phyloP scores from a whole-genome alignment of 2,113 vertebrate species.

The Epinephelus moara region DNA sequence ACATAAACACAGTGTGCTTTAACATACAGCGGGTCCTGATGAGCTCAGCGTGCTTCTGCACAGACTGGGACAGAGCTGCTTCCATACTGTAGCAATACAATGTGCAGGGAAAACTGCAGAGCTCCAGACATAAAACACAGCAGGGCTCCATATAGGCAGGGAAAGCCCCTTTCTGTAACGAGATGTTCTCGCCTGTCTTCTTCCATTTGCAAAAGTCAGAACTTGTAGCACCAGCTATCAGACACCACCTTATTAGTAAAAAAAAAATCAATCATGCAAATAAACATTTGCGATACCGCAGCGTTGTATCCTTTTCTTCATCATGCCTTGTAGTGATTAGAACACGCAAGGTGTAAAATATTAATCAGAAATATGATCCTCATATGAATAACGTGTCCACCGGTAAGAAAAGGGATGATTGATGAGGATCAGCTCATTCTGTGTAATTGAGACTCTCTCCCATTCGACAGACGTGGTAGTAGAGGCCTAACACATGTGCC shows the following conservation, averaged over 20 bases:
- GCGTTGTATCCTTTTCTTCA: background rate
- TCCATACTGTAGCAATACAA: constrained; percentile 36
- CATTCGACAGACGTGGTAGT: constrained; percentile 35
- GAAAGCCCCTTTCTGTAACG: constrained; percentile 38
- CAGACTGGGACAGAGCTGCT: constrained; percentile 39
- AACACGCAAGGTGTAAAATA: constrained; percentile 33
- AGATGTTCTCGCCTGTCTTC: constrained; percentile 39
- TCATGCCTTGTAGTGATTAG: background rate
- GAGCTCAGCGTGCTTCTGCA: constrained; percentile 48
- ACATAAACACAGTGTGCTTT: constrained; percentile 49
- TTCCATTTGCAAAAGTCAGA: constrained; percentile 17
- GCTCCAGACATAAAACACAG: constrained; percentile 53
- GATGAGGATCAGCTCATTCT: constrained; percentile 56
- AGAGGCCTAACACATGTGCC: constrained; percentile 63
- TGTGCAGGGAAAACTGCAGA: constrained; percentile 47
- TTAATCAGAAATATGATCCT: constrained; percentile 29
- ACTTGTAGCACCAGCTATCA: background rate
- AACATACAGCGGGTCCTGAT: constrained; percentile 32
- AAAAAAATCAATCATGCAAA: background rate
- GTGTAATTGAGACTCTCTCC: constrained; percentile 49
- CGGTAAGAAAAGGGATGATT: constrained; percentile 33
- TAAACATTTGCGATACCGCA: background rate
- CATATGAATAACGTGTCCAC: constrained; percentile 4
- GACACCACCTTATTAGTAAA: background rate
- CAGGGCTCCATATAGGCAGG: constrained; percentile 33